Evolutionary conservation across 2,113 vertebrate genomes (phyloP), one percentile per base, ranked within the genome.

Genomic region (Alethe castanea): DNA sequence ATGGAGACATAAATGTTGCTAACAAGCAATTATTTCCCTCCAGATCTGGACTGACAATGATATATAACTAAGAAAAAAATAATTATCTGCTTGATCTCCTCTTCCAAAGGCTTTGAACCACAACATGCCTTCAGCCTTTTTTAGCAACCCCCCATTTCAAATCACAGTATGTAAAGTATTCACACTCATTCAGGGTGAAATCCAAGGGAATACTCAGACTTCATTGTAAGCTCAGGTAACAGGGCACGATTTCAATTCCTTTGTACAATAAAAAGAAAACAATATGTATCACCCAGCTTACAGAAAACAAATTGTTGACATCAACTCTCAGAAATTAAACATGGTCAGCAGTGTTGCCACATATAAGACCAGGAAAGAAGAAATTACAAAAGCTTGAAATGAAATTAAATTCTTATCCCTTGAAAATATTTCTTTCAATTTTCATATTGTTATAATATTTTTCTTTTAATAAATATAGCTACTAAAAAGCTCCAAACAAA

Each of bases 241-340:
- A 31, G 28, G 1, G 1, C 12, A 52, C 8, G 7, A 44, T 48
- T 94, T 79, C 40, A 64, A 76, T 40, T 76, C n/a, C 47, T 83
- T 90, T 35, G n/a, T 35, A 88, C 45, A 64, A n/a, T 31, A n/a
- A 60, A 88, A 73, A 77, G 14, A 47, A 67, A 76, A 52, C 11
- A 29, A 12, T 6, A 17, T 1, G 0, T 17, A 50, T 64, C 18
- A 52, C 6, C 10, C 47, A 78, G 25, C 6, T 45, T 47, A 78
- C 11, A 62, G 47, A 78, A 89, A 93, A 91, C 17, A 57, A 60
- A 26, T 19, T 71, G 40, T 18, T 45, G 50, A 40, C 18, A 70
- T 62, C 45, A 65, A 28, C 17, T 65, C 24, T 38, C 52, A 62
- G 50, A 70, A 80, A 81, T 56, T 20, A 28, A 91, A 66, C 19